Evolutionary conservation across 64 coral and sea anemone species (phyloP), one percentile per base, ranked within the genome.

Genomic region (Platygyra sinensis): DNA sequence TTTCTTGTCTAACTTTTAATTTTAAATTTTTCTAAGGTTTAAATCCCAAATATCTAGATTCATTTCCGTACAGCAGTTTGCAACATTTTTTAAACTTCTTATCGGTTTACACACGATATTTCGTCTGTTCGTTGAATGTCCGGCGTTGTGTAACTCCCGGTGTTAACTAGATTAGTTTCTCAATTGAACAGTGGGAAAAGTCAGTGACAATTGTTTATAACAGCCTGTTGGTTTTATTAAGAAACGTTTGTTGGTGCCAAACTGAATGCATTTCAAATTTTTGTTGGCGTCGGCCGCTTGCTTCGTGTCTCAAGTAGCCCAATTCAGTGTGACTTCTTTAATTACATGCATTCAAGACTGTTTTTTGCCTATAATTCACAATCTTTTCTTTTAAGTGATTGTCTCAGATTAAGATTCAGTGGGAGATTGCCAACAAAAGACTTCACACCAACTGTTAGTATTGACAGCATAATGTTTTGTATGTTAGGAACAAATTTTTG

Each of bases 151-250:
- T 27, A 62, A 63, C 25, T 81, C 79, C 57, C 31, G 16, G 39
- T 61, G 79, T 61, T 81, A 57, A 81, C 55, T 62, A 33, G 50
- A 81, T 81, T 81, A 81, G 30, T 72, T 67, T 85, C 0, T n/a
- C 63, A 49, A 52, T 85, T 42, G 36, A 85, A 49, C 42, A 28
- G 62, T 9, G 64, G 8, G 63, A 9, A 72, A 72, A 49, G 74
- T 77, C 39, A 20, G 8, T 51, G 13, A 24, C 74, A 24, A 46
- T 46, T 50, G 74, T 50, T 77, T 42, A 46, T 50, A 77, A 51
- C 8, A 50, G 10, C 32, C 39, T 77, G 13, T 51, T 42, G 20
- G 39, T 50, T 24, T 10, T 46, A 77, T 46, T 77, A 27, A 69
- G 65, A 69, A 11, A 69, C n/a, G 9, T 69, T 69, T n/a, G 22